Base-by-base conservation (phyloP, 2,888 invertebrate genomes). In the Mesorhabditis spiculigera region DNA sequence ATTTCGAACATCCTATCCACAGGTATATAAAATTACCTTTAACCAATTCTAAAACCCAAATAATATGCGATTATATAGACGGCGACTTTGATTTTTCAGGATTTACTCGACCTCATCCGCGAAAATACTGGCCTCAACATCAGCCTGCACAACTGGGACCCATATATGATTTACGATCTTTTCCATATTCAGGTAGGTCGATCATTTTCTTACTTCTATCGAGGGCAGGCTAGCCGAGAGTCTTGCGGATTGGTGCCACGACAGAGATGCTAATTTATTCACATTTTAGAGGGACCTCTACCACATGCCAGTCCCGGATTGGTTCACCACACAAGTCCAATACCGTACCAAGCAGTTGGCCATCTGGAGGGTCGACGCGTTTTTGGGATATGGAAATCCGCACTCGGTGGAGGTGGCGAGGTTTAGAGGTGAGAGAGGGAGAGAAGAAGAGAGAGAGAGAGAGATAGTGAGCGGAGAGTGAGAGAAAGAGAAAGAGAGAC, bases 351-450 rank as follows among this genome's bases (percentile, higher is more conserved):
- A 50, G n/a, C 58, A 50, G 58, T n/a, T 50, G 58, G n/a, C 58
- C 58, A 50, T 50, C 58, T 50, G 58, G 58, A 50, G n/a, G n/a
- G n/a, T 50, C 58, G 58, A 50, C 58, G 8, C 58, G n/a, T 50
- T 13, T n/a, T 50, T 50, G 58, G 58, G 58, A 50, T 50, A 50
- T 3, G 58, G 10, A 13, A n/a, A 50, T 50, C 58, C 58, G n/a
- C 58, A 10, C 58, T 50, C 58, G 3, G 58, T 50, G 58, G n/a
- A 50, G 2, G n/a, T 50, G 10, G n/a, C 58, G n/a, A 50, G 58
- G n/a, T 50, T 13, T 50, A 10, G 58, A 50, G 58, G 58, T 50
- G 58, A 50, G 58, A 10, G 3, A 50, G 8, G 8, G n/a, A 28
- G 28, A 28, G 28, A 28, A 28, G 1, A 3, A 28, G 1, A 28